Evolutionary conservation across 2,113 vertebrate genomes (phyloP).

Genomic region (Brachionichthys hirsutus): DNA sequence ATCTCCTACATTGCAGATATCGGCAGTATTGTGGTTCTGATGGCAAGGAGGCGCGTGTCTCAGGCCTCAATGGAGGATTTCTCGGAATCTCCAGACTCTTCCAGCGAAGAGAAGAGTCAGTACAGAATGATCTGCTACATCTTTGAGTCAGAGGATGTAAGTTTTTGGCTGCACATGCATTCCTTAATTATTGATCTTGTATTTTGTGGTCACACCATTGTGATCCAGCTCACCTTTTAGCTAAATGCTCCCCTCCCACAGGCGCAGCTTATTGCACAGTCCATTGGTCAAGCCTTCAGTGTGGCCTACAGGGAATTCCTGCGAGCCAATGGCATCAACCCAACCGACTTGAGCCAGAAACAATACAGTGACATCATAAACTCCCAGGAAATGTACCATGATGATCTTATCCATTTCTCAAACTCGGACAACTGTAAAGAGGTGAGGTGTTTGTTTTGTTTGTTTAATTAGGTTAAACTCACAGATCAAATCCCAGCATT

Average conservation of each 20-base stretch:
- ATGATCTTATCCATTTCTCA: conserved; percentile 98
- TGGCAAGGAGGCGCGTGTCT: conserved; percentile 92
- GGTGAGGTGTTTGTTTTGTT: conserved; percentile 78
- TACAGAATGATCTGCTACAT: conserved; percentile 98
- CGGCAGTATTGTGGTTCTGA: conserved; percentile 94
- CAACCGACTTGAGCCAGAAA: conserved; percentile 97
- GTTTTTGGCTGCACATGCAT: conserved; percentile 52
- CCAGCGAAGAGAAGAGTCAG: conserved; percentile 88
- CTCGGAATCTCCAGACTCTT: conserved; percentile 84
- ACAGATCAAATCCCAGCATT: neutral
- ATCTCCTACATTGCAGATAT: conserved; percentile 99
- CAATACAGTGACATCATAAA: conserved; percentile 99
- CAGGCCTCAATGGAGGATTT: conserved; percentile 89
- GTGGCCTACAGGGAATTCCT: conserved; percentile 99
- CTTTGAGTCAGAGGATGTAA: conserved; percentile 97
- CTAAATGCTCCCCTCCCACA: conserved; percentile 59
- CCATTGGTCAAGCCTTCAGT: conserved; percentile 98
- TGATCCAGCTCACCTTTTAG: conserved; percentile 33
- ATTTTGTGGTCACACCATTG: neutral
- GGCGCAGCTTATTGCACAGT: conserved; percentile 98
- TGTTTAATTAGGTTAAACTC: conserved; percentile 5
- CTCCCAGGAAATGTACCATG: conserved; percentile 99
- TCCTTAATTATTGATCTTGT: neutral
- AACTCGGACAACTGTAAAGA: conserved; percentile 99
- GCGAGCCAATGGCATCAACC: conserved; percentile 96